Conservation (phyloP, 2,888 invertebrate genomes). For the Microctonus aethiopoides region DNA sequence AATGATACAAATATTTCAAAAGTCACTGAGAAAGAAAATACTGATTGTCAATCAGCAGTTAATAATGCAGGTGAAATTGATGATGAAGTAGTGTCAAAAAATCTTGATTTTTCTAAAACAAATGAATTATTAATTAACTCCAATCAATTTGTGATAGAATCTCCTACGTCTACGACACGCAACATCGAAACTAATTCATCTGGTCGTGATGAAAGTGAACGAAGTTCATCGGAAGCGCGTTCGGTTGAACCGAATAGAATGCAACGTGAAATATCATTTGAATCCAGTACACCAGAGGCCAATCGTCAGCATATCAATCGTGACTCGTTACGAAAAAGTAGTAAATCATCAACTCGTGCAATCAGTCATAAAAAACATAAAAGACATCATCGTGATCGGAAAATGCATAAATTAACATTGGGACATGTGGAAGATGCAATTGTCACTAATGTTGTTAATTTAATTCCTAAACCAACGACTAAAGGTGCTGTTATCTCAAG, state of each 20-base stretch:
- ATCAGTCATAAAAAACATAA: slow-evolving; percentile 30
- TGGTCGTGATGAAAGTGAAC: not conserved
- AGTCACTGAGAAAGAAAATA: not conserved
- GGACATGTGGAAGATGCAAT: slow-evolving; percentile 45
- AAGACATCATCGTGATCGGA: slow-evolving; percentile 31
- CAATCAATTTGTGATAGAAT: not conserved
- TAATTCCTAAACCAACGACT: slow-evolving; percentile 44
- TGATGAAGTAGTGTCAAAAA: too few relatives aligned
- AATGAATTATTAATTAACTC: not conserved
- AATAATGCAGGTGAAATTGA: not conserved
- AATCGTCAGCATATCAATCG: not conserved
- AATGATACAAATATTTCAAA: not conserved
- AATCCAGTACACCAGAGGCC: not conserved
- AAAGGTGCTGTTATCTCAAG: slow-evolving; percentile 68
- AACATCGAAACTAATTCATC: not conserved
- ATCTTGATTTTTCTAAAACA: not conserved
- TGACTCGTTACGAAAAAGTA: not conserved
- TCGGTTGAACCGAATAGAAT: not conserved
- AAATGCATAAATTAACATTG: slow-evolving; percentile 34
- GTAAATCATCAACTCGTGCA: slow-evolving; percentile 16
- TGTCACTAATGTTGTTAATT: slow-evolving; percentile 35
- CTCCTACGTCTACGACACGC: not conserved
- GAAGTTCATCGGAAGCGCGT: not conserved
- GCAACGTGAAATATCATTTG: not conserved
- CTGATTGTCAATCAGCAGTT: not conserved